Evolutionary conservation across 2,113 vertebrate species (phyloP).

Genomic region (Notechis scutatus): DNA sequence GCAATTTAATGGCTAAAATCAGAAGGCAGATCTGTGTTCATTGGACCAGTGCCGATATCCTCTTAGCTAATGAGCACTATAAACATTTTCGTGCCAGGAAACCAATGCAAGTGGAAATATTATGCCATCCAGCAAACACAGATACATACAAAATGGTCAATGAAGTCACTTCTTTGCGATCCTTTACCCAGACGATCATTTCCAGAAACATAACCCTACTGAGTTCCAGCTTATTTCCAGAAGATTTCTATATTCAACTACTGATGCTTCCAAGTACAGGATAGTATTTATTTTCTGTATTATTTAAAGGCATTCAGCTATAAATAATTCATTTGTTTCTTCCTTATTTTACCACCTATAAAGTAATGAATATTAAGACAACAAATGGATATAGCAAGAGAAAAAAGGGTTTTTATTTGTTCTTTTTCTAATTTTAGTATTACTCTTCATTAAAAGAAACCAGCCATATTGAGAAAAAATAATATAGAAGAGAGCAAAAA

Average conservation of each 20-base stretch:
- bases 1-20: constrained; percentile 83
- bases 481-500: not conserved
- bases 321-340: constrained; percentile 38
- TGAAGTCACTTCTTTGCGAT: constrained; percentile 54
- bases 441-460: constrained; percentile 8
- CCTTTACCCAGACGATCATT: constrained; percentile 61
- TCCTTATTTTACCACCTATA: constrained; percentile 32
- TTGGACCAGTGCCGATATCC: constrained; percentile 93
- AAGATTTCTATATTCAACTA: constrained; percentile 62
- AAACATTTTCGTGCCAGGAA: constrained; percentile 95
- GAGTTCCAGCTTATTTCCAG: constrained; percentile 42
- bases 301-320: constrained; percentile 43
- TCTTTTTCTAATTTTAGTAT: constrained; percentile 21
- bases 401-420: constrained; percentile 41
- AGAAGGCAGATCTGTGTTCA: constrained; percentile 88
- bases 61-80: constrained; percentile 97
- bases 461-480: not conserved
- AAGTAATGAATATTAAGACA: constrained; percentile 33
- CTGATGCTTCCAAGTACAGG: constrained; percentile 53
- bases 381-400: constrained; percentile 39
- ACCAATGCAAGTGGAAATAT: constrained; percentile 87
- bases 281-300: constrained; percentile 51
- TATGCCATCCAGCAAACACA: constrained; percentile 83
- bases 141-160: constrained; percentile 77
- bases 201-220: constrained; percentile 48